Evolutionary conservation across 2,888 invertebrate species (phyloP), one percentile per base, ranked within the genome.

Genomic region (Drosophila subquinaria): DNA sequence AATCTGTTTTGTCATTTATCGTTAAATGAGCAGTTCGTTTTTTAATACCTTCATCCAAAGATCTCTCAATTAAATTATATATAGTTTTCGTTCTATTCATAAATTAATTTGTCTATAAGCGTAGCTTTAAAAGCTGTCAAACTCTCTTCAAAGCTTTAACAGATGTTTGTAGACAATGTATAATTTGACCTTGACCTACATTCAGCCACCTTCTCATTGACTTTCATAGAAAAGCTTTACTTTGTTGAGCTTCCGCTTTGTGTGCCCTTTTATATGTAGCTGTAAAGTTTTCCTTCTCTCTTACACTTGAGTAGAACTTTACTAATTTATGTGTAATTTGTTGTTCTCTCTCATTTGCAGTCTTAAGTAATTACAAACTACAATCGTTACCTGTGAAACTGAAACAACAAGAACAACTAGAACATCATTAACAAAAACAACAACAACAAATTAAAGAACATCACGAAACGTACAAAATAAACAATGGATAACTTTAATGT

Each of bases 401-500:
- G 4, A 35, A 30, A 51, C 17, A 66, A 43, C n/a, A 57, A 42
- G n/a, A 51, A 56, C 36, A 42, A 53, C 48, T 8, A 38, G 9
- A 67, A 61, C 55, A 68, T 51, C 66, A 71, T 27, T n/a, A n/a
- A n/a, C n/a, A n/a, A n/a, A 40, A 56, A 64, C 38, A 56, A 62
- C 43, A 47, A 62, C 43, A 47, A 11, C 50, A 52, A 9, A 73
- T 72, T 35, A 30, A 69, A 11, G 13, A 45, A 68, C 87, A 88
- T 82, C 81, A 78, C 80, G 43, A 68, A 72, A 69, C 61, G 70
- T 73, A 79, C 64, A 79, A 67, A 69, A 17, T n/a, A 63, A 64
- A 64, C 38, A 69, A 91, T 91, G 91, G 91, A 91, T 60, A 79
- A 78, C 76, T 90, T 81, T 67, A 88, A 83, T 57, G 84, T 85